phyloP scores from a whole-genome alignment of 2,888 invertebrate genomes.

The Orthosia gothica region DNA sequence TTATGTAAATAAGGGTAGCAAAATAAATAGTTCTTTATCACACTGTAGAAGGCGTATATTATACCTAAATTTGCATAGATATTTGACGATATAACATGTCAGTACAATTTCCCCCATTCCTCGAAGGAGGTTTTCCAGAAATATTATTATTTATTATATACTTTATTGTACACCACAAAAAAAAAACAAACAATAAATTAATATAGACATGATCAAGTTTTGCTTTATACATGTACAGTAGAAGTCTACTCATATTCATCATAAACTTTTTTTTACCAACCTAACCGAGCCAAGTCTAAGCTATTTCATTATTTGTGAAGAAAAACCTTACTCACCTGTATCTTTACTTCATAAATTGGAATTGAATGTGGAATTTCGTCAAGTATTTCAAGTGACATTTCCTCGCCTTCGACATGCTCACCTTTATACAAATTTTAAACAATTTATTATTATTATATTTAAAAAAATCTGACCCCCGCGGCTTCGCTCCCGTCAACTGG shows the following conservation, averaged over 20 bases:
- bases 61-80: not conserved
- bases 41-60: not conserved
- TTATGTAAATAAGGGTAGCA: not conserved
- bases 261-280: too few relatives aligned
- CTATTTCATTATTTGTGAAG: not conserved
- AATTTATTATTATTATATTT: not conserved
- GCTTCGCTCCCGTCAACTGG: too few relatives aligned
- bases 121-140: not conserved
- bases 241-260: not conserved
- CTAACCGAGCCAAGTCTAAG: not conserved
- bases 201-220: not conserved
- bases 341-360: constrained; percentile 4
- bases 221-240: not conserved
- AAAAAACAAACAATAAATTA: too few relatives aligned
- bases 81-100: not conserved
- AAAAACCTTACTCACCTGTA: constrained; percentile 21
- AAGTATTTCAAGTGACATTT: not conserved
- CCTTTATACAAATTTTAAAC: constrained; percentile 3
- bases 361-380: not conserved
- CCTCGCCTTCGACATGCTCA: constrained; percentile 8
- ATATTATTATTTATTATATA: too few relatives aligned
- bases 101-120: not conserved
- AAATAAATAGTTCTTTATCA: not conserved
- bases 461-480: not conserved
- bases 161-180: too few relatives aligned